Conservation (phyloP, 2,797 vertebrate genomes). For the Xenopus petersii region DNA sequence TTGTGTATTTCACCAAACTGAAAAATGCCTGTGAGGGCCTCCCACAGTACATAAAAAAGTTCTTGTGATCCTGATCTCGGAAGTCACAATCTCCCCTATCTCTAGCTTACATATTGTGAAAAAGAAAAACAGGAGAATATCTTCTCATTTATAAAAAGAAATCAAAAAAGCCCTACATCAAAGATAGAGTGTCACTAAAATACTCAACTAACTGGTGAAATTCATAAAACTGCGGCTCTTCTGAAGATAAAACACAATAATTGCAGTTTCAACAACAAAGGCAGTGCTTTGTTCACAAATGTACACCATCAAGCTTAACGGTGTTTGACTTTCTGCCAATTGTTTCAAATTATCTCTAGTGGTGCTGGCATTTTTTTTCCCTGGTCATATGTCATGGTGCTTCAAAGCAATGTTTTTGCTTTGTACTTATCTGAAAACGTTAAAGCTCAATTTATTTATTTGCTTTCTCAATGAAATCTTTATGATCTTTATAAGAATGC, state of each 20-base stretch:
- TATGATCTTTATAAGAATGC: conserved; percentile 31
- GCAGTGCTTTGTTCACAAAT: conserved; percentile 37
- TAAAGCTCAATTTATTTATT: conserved; percentile 17
- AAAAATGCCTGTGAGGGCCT: too few relatives aligned
- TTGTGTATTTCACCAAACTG: too few relatives aligned
- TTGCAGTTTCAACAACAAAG: conserved; percentile 40
- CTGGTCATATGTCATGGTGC: conserved; percentile 30
- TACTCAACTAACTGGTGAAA: conserved; percentile 30
- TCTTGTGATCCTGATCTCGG: too few relatives aligned
- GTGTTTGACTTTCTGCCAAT: conserved; percentile 37
- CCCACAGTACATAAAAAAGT: too few relatives aligned
- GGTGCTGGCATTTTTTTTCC: conserved; percentile 19
- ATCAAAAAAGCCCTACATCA: conserved; percentile 36
- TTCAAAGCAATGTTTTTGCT: conserved; percentile 39
- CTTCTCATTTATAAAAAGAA: conserved; percentile 35
- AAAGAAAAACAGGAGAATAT: conserved; percentile 11
- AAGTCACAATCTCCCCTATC: too few relatives aligned
- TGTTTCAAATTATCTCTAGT: conserved; percentile 43
- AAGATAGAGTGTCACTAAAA: conserved; percentile 26
- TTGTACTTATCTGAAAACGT: conserved; percentile 34
- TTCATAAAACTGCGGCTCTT: conserved; percentile 41
- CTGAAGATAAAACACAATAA: conserved; percentile 47
- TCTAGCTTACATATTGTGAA: too few relatives aligned
- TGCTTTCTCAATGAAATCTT: conserved; percentile 7
- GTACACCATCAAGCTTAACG: conserved; percentile 34